Evolutionary conservation across 2,113 vertebrate genomes (phyloP), one percentile per base, ranked within the genome.

Genomic region (Pachyramphus minor): DNA sequence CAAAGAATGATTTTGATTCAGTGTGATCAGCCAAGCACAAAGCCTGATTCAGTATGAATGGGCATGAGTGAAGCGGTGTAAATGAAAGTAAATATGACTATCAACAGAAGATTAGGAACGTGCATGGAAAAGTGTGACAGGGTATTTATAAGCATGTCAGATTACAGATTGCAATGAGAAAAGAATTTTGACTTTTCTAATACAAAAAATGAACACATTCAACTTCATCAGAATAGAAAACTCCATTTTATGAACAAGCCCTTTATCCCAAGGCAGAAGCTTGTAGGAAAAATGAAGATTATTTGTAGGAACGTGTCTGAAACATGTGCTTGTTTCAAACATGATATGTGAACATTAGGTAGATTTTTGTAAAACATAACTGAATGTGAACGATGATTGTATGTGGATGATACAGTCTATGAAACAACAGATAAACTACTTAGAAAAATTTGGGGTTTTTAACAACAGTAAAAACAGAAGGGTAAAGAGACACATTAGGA

Each of bases 101-200:
- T 79, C 77, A 83, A 49, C 49, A 93, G 56, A 72, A 94, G 78
- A 96, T 86, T 84, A 94, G 71, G 74, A 79, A 82, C 20, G 73
- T 53, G 89, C 74, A 58, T 1, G 10, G 66, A 60, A 60, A 52
- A 82, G n/a, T 44, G 28, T 64, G 91, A 66, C 64, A 74, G 16
- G 35, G 28, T n/a, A 68, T 95, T 84, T 91, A 62, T 86, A 87
- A 82, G 14, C 44, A 63, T 12, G 7, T 82, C 78, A 87, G 74
- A 85, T 87, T 79, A 73, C 23, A 78, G 77, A 91, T 68, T 84
- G 69, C 2, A 4, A 49, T 35, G 58, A 89, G 53, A 94, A 87
- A 79, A 42, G 31, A 77, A 50, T 85, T 69, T 76, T 49, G 82
- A 73, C 20, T 78, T 93, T 86, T 74, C 18, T 66, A 44, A 39